Conservation (phyloP, 64 coral and sea anemone genomes). For the Porites lutea region DNA sequence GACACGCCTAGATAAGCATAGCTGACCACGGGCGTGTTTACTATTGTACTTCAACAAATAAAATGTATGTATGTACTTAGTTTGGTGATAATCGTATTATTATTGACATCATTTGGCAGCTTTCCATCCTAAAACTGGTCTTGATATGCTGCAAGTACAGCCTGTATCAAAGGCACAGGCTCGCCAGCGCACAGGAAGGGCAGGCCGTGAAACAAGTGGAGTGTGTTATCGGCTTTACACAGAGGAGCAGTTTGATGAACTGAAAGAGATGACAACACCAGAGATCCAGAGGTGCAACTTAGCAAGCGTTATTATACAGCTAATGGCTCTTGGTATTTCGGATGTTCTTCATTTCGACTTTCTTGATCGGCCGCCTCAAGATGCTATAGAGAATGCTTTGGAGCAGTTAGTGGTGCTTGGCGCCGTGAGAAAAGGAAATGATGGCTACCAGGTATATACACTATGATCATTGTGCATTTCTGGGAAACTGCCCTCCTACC, state of each 20-base stretch:
- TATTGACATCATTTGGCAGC: conserved; percentile 22
- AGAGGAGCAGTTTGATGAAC: conserved; percentile 92
- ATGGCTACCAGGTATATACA: conserved; percentile 57
- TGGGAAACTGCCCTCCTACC: too few species aligned
- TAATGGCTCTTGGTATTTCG: conserved; percentile 89
- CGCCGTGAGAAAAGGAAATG: conserved; percentile 68
- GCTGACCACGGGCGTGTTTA: too few species aligned
- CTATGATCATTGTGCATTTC: too few species aligned
- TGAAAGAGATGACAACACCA: conserved; percentile 78
- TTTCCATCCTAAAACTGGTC: conserved; percentile 94
- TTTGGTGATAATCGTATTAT: too few species aligned
- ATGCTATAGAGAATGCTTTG: conserved; percentile 85
- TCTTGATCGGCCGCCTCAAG: conserved; percentile 75
- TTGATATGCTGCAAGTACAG: conserved; percentile 90
- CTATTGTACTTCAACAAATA: too few species aligned
- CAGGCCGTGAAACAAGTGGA: conserved; percentile 90
- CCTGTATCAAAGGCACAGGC: conserved; percentile 97
- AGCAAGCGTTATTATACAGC: conserved; percentile 80
- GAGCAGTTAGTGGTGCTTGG: conserved; percentile 76
- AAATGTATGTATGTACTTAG: too few species aligned
- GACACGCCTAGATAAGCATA: too few species aligned
- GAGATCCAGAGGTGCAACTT: conserved; percentile 96
- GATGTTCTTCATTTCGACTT: conserved; percentile 93
- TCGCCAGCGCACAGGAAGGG: conserved; percentile 83
- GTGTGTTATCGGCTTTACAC: conserved; percentile 93